These are phyloP conservation scores for Drosophila dives DNA, from an alignment of 2,888 invertebrate genomes.

Conservation along the genomic window DNA sequence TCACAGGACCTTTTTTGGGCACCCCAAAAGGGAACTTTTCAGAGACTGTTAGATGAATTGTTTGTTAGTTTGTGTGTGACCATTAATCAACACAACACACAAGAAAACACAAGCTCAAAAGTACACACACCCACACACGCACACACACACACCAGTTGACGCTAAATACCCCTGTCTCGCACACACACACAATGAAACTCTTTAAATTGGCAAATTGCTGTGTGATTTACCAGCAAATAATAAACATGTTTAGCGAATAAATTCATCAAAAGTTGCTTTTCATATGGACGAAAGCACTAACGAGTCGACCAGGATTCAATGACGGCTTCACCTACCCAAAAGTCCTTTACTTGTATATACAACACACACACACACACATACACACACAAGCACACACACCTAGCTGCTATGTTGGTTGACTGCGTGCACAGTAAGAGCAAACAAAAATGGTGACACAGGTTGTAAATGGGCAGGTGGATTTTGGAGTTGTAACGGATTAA, in stretches of 20 bases:
- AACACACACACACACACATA: slow-evolving; percentile 19
- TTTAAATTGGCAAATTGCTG: slow-evolving; percentile 81
- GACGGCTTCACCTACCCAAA: slow-evolving; percentile 18
- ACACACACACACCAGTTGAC: slow-evolving; percentile 29
- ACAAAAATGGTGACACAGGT: slow-evolving; percentile 59
- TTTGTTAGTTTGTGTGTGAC: slow-evolving; percentile 59
- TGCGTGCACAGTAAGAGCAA: slow-evolving; percentile 46
- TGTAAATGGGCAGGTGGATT: slow-evolving; percentile 19
- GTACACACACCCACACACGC: slow-evolving; percentile 4
- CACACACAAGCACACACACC: slow-evolving; percentile 4
- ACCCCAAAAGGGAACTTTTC: slow-evolving; percentile 31
- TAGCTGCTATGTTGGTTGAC: slow-evolving; percentile 30
- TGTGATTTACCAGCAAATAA: slow-evolving; percentile 81
- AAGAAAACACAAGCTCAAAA: slow-evolving; percentile 40
- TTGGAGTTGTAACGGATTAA: not conserved
- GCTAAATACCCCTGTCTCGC: slow-evolving; percentile 38
- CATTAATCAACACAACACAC: slow-evolving; percentile 74
- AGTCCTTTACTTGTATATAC: slow-evolving; percentile 21
- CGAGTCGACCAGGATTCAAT: slow-evolving; percentile 55
- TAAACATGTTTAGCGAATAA: slow-evolving; percentile 82
- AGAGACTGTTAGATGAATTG: slow-evolving; percentile 53
- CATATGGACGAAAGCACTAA: slow-evolving; percentile 71
- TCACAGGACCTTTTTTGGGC: not conserved
- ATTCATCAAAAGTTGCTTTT: slow-evolving; percentile 77
- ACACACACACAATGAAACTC: slow-evolving; percentile 35